Evolutionary conservation across 2,797 vertebrate genomes (phyloP), one percentile per base, ranked within the genome.

Genomic region (Perodicticus potto): DNA sequence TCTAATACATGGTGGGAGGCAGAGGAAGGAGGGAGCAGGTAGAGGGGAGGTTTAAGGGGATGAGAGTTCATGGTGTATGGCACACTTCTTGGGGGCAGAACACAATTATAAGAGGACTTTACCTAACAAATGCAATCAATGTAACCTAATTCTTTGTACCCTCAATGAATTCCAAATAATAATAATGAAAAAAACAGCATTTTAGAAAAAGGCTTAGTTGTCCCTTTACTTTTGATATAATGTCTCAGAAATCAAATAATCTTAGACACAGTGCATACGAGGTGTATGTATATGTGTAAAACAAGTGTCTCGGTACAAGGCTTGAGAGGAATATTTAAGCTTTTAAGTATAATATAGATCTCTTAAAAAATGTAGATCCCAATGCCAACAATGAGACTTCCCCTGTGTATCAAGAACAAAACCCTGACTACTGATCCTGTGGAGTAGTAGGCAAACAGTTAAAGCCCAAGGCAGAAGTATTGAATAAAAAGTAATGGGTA

Each of bases 401-500:
- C 22, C 8, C 29, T 91, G n/a, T 55, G 49, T n/a, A 55, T 25
- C 55, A n/a, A 63, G 49, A 45, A 16, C 17, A 89, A 82, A 57
- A 12, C 2, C n/a, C 55, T 91, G 57, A 37, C 77, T 2, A 3
- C 23, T 57, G 88, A 94, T 87, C 17, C n/a, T 96, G 93, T 76
- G n/a, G 57, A 72, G 63, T 45, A 89, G 93, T 76, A 96, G 59
- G 72, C 95, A 98, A 97, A 97, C 65, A 97, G 40, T 82, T 89
- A 91, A 32, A 76, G 5, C 67, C 91, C 93, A 88, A n/a, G 83
- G 65, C 89, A 92, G 80, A 96, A 91, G 13, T 78, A 95, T 85
- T 87, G 86, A 78, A 55, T 55, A 27, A 94, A 97, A 86, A 87
- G 85, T 93, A 40, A 10, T 19, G 14, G 70, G 89, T 20, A 16